Evolutionary conservation across 1,140 invertebrate species (phyloP), one percentile per base, ranked within the genome.

Genomic region (Eupeodes corollae): DNA sequence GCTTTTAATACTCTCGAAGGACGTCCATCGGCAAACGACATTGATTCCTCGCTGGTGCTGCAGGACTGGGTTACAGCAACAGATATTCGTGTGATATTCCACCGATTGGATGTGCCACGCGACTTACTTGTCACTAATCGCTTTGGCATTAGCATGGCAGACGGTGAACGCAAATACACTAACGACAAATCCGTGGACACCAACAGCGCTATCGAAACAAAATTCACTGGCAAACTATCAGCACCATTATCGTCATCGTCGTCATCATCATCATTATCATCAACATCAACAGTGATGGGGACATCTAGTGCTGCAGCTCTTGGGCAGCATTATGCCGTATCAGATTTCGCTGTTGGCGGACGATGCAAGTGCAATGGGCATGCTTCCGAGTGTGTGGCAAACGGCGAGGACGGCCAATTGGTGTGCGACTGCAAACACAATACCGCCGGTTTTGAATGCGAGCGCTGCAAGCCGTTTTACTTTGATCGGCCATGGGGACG

Each of bases 311-410:
- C 11, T 37, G 35, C 35, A 16, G 26, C 34, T 63, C 67, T 31
- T 61, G 61, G 69, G 73, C 47, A 70, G 67, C 84, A 88, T 59
- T 97, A 97, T 70, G 88, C 91, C 10, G 85, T 98, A 11, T 91
- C 94, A 8, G 95, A 99, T 70, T 87, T 99, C 66, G 90, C 94
- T 39, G 92, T 99, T 47, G 96, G 96, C 41, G 96, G 96, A 14
- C 78, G 96, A 26, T 99, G 96, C 73, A 99, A 99, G 77, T 99
- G 96, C 71, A 99, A 99, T 73, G 96, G 96, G 21, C 96, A 99
- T 74, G 94, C 94, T 34, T 90, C 89, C 30, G 77, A 84, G 48
- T 98, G 95, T 67, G 74, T 80, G 53, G 75, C 75, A 69, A 35
- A 76, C 72, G 47, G 44, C 12, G 79, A 80, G 50, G 80, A 84